phyloP scores from a whole-genome alignment of 2,888 invertebrate species.

The Bellardia bayeri region DNA sequence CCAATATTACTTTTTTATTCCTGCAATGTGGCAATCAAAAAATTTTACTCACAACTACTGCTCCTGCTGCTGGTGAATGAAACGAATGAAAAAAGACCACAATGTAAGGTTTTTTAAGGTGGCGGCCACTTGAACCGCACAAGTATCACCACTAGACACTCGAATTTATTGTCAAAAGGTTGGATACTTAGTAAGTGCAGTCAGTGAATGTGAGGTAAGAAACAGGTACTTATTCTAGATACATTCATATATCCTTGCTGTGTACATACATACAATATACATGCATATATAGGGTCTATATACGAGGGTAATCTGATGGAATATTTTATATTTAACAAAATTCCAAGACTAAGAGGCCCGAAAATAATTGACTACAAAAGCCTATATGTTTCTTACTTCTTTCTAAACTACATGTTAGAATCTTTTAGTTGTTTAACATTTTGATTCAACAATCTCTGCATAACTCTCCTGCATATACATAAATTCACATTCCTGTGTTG shows the following conservation, averaged over 20 bases:
- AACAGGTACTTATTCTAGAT: slow-evolving; percentile 11
- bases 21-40: slow-evolving; percentile 6
- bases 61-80: slow-evolving; percentile 5
- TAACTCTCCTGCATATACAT: neutral
- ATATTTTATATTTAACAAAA: too few species aligned
- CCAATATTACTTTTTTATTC: slow-evolving; percentile 7
- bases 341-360: too few species aligned
- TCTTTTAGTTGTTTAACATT: too few species aligned
- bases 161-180: slow-evolving; percentile 62
- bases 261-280: neutral
- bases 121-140: slow-evolving; percentile 67
- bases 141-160: slow-evolving; percentile 65
- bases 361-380: too few species aligned
- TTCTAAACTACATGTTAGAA: too few species aligned
- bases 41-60: neutral
- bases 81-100: slow-evolving; percentile 30
- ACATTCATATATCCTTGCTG: neutral
- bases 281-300: too few species aligned
- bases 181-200: slow-evolving; percentile 11
- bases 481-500: neutral
- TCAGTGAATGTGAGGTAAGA: slow-evolving; percentile 36
- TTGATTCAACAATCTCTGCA: neutral
- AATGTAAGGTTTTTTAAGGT: slow-evolving; percentile 64
- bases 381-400: too few species aligned
- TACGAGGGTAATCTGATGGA: neutral